Evolutionary conservation across 2,797 vertebrate species (phyloP).

Genomic region (Alauda arvensis): DNA sequence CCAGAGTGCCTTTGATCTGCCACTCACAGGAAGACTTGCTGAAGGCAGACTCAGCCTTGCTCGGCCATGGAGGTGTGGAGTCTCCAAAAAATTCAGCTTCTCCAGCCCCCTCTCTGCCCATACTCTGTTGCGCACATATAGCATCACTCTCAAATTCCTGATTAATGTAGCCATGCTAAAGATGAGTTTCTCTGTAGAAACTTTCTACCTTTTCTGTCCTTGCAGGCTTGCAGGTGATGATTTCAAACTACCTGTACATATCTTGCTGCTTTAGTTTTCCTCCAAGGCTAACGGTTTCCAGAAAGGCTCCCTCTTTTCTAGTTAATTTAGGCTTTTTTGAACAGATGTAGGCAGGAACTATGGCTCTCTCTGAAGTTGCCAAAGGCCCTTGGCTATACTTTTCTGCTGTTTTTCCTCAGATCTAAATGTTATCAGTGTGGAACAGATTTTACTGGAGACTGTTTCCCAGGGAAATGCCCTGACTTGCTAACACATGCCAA

Average conservation of each 20-base stretch:
- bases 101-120: neutral
- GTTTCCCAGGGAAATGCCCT: slow-evolving; percentile 24
- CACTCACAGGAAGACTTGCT: neutral
- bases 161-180: neutral
- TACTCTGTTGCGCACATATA: neutral
- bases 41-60: neutral
- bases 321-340: neutral
- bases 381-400: slow-evolving; percentile 25
- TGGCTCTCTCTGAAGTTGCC: neutral
- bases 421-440: slow-evolving; percentile 47
- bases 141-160: neutral
- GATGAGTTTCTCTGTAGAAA: neutral
- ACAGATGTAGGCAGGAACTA: neutral
- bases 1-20: neutral
- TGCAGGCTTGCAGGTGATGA: neutral
- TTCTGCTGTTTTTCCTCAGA: slow-evolving; percentile 4
- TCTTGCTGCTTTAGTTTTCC: neutral
- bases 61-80: rapidly evolving
- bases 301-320: neutral
- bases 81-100: neutral
- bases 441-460: slow-evolving; percentile 42
- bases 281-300: neutral
- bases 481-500: slow-evolving; percentile 15
- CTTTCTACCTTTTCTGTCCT: neutral
- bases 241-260: neutral